Conservation (phyloP, 2,888 invertebrate species). For the Platycheirus albimanus region DNA sequence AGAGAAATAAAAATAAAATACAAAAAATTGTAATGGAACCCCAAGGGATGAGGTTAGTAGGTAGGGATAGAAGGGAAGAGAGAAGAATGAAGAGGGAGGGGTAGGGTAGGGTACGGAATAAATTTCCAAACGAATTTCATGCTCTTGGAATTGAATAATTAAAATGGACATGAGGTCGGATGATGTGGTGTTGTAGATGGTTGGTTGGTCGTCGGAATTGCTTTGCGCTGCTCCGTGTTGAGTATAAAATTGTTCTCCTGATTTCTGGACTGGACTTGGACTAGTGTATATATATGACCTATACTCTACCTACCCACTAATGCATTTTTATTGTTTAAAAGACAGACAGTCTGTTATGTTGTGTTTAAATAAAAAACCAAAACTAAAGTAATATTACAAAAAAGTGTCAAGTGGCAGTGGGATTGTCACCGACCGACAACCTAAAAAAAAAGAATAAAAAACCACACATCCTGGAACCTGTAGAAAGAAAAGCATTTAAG, state of each 20-base stretch:
- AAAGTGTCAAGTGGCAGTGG: constrained; percentile 16
- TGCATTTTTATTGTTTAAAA: constrained; percentile 67
- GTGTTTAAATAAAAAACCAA: constrained; percentile 6
- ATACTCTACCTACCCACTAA: constrained; percentile 39
- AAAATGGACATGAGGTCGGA: constrained; percentile 71
- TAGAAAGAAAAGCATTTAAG: neutral
- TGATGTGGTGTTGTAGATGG: constrained; percentile 59
- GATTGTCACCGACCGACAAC: constrained; percentile 7
- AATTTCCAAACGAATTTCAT: constrained; percentile 64
- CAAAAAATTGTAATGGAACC: constrained; percentile 16
- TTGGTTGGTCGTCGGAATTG: constrained; percentile 39
- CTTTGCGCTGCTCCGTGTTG: constrained; percentile 11
- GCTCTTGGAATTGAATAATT: constrained; percentile 71
- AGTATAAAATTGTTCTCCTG: constrained; percentile 22
- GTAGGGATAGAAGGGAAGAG: no score
- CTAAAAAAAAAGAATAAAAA: neutral
- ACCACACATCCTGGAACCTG: no score
- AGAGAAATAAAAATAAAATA: constrained; percentile 27
- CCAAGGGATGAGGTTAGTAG: neutral
- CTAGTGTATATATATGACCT: neutral
- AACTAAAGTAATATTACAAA: neutral
- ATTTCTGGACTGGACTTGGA: constrained; percentile 36
- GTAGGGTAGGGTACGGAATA: constrained; percentile 16
- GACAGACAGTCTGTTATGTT: neutral
- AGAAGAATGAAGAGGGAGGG: neutral